These are phyloP conservation scores for Sepiola atlantica DNA, from an alignment of 2,888 invertebrate genomes.

Conservation along the genomic window DNA sequence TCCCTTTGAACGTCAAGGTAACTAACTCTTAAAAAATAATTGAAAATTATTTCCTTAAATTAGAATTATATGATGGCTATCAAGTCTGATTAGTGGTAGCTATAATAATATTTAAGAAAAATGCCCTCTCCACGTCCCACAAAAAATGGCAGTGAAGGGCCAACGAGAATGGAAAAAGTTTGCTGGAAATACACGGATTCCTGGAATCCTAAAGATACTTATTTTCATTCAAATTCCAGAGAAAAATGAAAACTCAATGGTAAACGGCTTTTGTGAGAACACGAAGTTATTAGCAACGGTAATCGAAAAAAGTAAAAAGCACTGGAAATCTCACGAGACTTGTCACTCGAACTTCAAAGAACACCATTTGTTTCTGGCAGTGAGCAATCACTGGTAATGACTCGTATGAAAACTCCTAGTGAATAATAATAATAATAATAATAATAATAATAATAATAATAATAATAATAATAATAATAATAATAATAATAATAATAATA, in stretches of 20 bases:
- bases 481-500: no score
- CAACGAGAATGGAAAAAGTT: background rate
- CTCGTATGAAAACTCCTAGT: no score
- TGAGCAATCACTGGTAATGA: no score
- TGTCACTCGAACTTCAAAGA: no score
- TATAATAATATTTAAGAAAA: background rate
- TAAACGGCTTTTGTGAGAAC: background rate
- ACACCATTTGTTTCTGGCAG: no score
- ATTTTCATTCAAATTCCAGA: no score
- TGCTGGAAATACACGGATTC: background rate
- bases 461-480: no score
- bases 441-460: no score
- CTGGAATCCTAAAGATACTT: background rate
- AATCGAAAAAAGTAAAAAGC: background rate
- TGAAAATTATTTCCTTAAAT: background rate
- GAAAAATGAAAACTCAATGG: no score
- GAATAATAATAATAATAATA: no score
- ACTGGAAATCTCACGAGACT: background rate
- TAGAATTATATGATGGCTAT: background rate
- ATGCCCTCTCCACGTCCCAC: background rate
- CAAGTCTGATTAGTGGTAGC: background rate
- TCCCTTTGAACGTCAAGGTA: background rate
- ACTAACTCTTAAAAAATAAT: background rate
- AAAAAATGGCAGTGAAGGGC: background rate
- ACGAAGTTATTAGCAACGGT: background rate